Base-by-base conservation (phyloP, 2,113 vertebrate species). In the Plestiodon gilberti region DNA sequence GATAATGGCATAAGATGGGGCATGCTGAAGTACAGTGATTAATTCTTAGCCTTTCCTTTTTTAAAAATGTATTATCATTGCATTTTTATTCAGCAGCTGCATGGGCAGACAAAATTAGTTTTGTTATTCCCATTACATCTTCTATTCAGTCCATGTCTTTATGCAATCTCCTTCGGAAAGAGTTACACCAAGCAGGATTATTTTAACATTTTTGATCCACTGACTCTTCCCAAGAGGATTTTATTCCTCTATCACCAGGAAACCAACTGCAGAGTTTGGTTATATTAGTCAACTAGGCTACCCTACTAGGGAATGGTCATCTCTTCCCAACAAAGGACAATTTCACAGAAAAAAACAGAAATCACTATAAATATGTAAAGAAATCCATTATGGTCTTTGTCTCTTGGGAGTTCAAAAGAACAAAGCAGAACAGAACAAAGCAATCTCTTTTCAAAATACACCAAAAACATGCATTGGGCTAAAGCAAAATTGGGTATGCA, bases 41-140 rank as follows among this genome's bases (percentile, higher is more conserved):
- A 23, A 78, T 65, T 74, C 81, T 82, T 59, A 81, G 78, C 59
- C 52, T 80, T 64, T 85, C 70, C 88, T 86, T 83, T 74, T 57
- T 18, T 79, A 75, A 78, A 48, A 14, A 85, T 67, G 87, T 84
- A 40, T 64, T 81, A 74, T 2, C 76, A 33, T 84, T 73, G 83
- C 23, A 61, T 89, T 86, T 92, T 82, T 48, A 81, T 87, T 87
- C 78, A 84, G 92, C 80, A 91, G 38, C 76, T n/a, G 59, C 70
- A 77, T 65, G 2, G 61, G 84, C 52, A 87, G 43, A 11, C 71
- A 74, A 87, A 48, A 90, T 89, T 33, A 78, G n/a, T 4, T 81
- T 55, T 85, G 75, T 85, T 74, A 86, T 93, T 93, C 85, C 52
- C 78, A 82, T 87, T 87, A 61, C 88, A 74, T 82, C 15, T 91